Percentiles rank a stretch among this genome's conserved stretches.
These are phyloP conservation scores for Drosophila gaucha DNA, from an alignment of 2,888 invertebrate genomes.

Conservation along the genomic window DNA sequence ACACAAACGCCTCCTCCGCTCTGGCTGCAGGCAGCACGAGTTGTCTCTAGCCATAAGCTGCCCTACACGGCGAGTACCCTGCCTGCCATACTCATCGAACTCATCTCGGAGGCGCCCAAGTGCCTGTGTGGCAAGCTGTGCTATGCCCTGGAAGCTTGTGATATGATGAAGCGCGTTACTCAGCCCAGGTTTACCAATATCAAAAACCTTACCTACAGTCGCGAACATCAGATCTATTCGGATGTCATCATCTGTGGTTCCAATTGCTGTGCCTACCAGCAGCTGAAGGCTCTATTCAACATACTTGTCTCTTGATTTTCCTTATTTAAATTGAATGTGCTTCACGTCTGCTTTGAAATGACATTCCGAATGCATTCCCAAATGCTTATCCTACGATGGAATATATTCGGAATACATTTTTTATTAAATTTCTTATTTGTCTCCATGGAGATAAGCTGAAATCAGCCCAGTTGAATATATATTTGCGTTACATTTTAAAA, in stretches of 20 bases:
- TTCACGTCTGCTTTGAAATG: not conserved
- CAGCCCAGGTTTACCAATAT: constrained; percentile 81
- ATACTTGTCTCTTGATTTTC: constrained; percentile 18
- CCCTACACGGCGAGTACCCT: constrained; percentile 67
- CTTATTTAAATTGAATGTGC: not conserved
- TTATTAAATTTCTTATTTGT: too few species aligned
- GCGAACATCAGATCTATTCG: constrained; percentile 83
- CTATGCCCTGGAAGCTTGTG: constrained; percentile 61
- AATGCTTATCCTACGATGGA: too few species aligned
- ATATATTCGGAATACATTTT: too few species aligned
- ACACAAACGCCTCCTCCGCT: constrained; percentile 59
- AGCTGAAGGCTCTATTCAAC: constrained; percentile 33
- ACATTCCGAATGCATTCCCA: not conserved
- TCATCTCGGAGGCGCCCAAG: constrained; percentile 80
- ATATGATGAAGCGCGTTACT: constrained; percentile 75
- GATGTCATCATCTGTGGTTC: constrained; percentile 82
- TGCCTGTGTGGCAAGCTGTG: constrained; percentile 83
- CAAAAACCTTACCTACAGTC: constrained; percentile 81
- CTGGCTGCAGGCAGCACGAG: constrained; percentile 81
- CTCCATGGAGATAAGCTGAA: too few species aligned
- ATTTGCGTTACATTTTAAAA: not conserved
- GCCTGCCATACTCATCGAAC: constrained; percentile 80
- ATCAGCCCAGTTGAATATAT: not conserved
- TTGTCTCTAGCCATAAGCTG: constrained; percentile 67
- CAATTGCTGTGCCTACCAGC: constrained; percentile 61